Evolutionary conservation across 2,113 vertebrate genomes (phyloP).

Genomic region (Myiopsitta monachus): DNA sequence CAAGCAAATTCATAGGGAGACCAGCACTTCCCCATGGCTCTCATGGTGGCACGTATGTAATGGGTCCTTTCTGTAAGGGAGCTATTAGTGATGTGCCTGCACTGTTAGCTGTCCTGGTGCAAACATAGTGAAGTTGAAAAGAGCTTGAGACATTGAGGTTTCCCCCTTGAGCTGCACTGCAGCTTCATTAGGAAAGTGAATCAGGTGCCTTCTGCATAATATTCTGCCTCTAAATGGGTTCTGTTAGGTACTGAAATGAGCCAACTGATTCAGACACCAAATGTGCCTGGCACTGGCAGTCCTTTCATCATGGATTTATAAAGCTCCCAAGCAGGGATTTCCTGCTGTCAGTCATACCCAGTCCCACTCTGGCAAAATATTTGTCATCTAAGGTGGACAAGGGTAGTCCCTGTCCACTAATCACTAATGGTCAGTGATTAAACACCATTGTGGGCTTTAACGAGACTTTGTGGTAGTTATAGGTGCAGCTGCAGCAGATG

Average conservation of each 20-base stretch:
- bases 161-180: not conserved
- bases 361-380: not conserved
- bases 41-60: rapidly evolving
- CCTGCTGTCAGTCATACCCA: not conserved
- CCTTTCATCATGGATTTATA: not conserved
- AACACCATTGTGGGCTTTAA: not conserved
- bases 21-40: not conserved
- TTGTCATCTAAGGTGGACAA: not conserved
- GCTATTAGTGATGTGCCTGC: not conserved
- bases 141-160: not conserved
- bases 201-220: not conserved
- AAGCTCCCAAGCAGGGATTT: not conserved
- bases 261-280: not conserved
- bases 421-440: not conserved
- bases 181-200: not conserved
- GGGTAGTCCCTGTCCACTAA: not conserved
- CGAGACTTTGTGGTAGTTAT: not conserved
- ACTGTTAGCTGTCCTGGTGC: not conserved
- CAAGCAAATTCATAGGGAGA: not conserved
- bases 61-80: not conserved
- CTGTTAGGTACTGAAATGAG: not conserved
- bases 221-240: not conserved
- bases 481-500: not conserved
- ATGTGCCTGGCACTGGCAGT: not conserved
- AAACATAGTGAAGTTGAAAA: not conserved